A percentile compares a stretch with the other conserved stretches of the same genome.
phyloP scores from a whole-genome alignment of 2,888 invertebrate genomes.

The Epinotia demarniana region DNA sequence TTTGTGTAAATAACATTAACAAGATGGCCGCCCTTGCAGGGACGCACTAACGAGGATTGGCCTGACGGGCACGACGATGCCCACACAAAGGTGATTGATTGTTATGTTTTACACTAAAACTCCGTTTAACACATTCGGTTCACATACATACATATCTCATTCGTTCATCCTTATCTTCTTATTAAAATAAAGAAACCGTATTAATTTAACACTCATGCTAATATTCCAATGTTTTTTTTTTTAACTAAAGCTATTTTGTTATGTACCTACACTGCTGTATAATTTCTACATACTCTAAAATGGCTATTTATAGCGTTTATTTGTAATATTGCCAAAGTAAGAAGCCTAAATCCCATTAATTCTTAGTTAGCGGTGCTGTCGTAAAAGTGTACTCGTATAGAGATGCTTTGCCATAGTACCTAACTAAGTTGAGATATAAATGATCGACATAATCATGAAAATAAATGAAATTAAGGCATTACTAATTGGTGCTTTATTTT shows the following conservation, averaged over 20 bases:
- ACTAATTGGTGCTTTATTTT: background rate
- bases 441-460: background rate
- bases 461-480: background rate
- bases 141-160: slow-evolving; percentile 15
- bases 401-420: background rate
- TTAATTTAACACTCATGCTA: background rate
- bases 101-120: slow-evolving; percentile 52
- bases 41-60: slow-evolving; percentile 78
- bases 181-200: background rate
- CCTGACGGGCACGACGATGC: slow-evolving; percentile 80
- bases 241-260: background rate
- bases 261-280: slow-evolving; percentile 8
- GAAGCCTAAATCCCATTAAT: background rate
- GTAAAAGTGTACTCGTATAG: background rate
- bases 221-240: too few relatives aligned
- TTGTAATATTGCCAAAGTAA: background rate
- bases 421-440: too few relatives aligned
- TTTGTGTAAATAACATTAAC: slow-evolving; percentile 78
- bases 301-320: background rate
- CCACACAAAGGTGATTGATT: slow-evolving; percentile 79
- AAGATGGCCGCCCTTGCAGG: slow-evolving; percentile 76
- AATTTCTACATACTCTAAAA: background rate
- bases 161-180: background rate
- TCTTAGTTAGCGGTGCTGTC: background rate
- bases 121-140: slow-evolving; percentile 34